Evolutionary conservation across 2,797 vertebrate genomes (phyloP).

Genomic region (Gobionotothen gibberifrons): DNA sequence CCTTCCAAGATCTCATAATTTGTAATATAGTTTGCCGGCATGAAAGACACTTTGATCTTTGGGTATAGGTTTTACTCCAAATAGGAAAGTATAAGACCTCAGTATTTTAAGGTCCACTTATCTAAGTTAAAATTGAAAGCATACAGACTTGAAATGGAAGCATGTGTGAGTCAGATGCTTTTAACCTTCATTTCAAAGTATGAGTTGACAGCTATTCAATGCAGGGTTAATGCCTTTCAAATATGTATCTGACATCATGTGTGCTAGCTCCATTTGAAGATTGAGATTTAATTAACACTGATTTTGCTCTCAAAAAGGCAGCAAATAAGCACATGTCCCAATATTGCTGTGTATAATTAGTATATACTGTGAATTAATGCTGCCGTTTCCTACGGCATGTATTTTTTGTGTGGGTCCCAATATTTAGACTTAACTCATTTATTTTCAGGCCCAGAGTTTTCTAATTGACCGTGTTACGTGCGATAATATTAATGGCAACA

Average conservation of each 20-base stretch:
- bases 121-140: background rate
- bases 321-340: conserved; percentile 34
- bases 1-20: conserved; percentile 10
- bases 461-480: conserved; percentile 59
- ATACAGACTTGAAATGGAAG: background rate
- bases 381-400: background rate
- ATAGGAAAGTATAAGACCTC: background rate
- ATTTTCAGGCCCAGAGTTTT: conserved; percentile 52
- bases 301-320: conserved; percentile 23
- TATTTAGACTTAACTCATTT: conserved; percentile 44
- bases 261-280: conserved; percentile 21
- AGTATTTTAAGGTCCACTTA: background rate
- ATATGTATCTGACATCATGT: conserved; percentile 26
- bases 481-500: conserved; percentile 69
- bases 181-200: background rate
- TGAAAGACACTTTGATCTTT: conserved; percentile 17
- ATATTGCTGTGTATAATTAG: conserved; percentile 20
- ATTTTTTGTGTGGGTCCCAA: conserved; percentile 18
- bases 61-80: background rate
- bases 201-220: conserved; percentile 15
- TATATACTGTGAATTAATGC: conserved; percentile 3
- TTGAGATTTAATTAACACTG: conserved; percentile 42
- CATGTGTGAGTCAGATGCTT: background rate
- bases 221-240: conserved; percentile 24
- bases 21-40: background rate